These are phyloP conservation scores for Drosophila lowei DNA, from an alignment of 1,140 invertebrate genomes.

Conservation along the genomic window DNA sequence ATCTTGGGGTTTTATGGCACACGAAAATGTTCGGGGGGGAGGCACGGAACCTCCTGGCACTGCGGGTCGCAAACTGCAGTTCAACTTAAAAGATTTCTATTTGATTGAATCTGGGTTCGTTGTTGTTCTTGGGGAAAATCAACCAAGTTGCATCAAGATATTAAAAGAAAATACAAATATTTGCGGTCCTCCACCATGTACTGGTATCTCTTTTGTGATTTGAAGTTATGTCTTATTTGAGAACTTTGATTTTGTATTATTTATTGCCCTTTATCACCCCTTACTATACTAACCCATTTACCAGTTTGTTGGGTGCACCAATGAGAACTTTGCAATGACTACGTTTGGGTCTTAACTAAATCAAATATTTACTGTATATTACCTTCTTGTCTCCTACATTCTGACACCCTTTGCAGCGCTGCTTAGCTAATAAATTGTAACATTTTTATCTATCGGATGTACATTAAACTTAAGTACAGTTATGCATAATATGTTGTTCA, in stretches of 20 bases:
- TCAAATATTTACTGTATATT: constrained; percentile 5
- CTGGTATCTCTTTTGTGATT: no score
- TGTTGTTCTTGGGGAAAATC: no score
- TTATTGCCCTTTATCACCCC: no score
- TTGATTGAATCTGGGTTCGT: no score
- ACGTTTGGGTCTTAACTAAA: constrained; percentile 8
- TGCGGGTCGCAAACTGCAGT: not conserved
- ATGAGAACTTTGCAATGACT: constrained; percentile 68
- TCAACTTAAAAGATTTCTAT: constrained; percentile 1
- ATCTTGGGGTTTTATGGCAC: constrained; percentile 26
- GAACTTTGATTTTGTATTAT: no score
- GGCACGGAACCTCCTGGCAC: constrained; percentile 9
- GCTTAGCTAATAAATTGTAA: constrained; percentile 49
- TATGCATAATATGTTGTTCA: constrained; percentile 58
- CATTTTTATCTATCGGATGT: constrained; percentile 50
- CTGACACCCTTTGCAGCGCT: constrained; percentile 47
- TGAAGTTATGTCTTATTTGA: no score
- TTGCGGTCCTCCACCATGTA: no score
- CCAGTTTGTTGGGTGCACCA: constrained; percentile 13
- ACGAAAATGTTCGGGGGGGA: constrained; percentile 13
- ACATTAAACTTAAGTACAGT: constrained; percentile 59
- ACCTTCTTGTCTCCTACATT: not conserved
- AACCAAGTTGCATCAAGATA: no score
- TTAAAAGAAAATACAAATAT: no score
- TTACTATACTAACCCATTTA: no score